Conservation (phyloP, 2,113 vertebrate genomes). For the Rhinoderma darwinii region DNA sequence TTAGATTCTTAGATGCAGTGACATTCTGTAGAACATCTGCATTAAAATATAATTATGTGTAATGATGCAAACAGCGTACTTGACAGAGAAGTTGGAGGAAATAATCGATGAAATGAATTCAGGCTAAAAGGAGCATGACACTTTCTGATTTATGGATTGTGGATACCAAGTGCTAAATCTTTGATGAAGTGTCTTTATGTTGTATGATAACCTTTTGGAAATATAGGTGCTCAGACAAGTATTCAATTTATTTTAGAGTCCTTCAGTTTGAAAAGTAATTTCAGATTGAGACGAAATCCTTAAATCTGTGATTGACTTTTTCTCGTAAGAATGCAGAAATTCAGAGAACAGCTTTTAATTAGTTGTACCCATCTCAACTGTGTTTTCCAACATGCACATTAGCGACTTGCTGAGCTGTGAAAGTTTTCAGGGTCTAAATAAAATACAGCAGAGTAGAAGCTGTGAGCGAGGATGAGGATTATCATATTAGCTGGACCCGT, state of each 20-base stretch:
- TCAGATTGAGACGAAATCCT: constrained; percentile 36
- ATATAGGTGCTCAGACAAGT: constrained; percentile 43
- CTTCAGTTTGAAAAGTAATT: constrained; percentile 55
- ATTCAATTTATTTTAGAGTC: constrained; percentile 57
- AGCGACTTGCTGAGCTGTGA: constrained; percentile 28
- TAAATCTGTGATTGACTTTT: constrained; percentile 52
- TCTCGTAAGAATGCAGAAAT: not conserved
- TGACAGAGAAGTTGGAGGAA: constrained; percentile 51
- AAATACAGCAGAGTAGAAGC: not conserved
- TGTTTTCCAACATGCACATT: constrained; percentile 33
- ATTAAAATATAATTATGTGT: constrained; percentile 60
- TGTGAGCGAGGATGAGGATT: not conserved
- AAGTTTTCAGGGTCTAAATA: constrained; percentile 3
- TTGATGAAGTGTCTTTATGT: constrained; percentile 58
- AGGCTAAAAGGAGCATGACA: constrained; percentile 56
- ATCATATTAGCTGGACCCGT: not conserved
- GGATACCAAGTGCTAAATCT: constrained; percentile 45
- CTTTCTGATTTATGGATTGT: constrained; percentile 55
- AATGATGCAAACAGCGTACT: constrained; percentile 58
- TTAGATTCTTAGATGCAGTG: constrained; percentile 56
- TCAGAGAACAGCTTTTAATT: constrained; percentile 46
- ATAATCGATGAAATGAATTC: constrained; percentile 50
- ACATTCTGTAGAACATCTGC: constrained; percentile 59
- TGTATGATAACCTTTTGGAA: constrained; percentile 56
- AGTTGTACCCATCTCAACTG: constrained; percentile 13